These are phyloP conservation scores for Aselliscus stoliczkanus DNA, from an alignment of 2,797 vertebrate genomes.

Conservation along the genomic window DNA sequence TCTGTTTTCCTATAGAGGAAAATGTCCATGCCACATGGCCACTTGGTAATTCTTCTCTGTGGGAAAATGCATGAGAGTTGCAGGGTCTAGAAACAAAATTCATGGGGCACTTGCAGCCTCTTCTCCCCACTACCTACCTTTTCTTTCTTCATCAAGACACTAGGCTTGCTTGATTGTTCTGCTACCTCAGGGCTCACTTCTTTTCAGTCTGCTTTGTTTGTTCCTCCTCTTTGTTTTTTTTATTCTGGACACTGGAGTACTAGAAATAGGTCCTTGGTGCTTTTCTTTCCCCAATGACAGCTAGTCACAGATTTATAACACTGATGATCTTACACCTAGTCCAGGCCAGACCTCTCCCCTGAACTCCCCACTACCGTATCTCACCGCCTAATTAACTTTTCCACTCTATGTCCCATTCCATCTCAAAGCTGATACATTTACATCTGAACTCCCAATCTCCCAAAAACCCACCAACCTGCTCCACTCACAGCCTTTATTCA, in stretches of 20 bases:
- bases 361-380: not conserved
- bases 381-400: not conserved
- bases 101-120: not conserved
- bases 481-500: not conserved
- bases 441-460: not conserved
- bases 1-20: not conserved
- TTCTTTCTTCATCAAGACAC: not conserved
- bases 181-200: not conserved
- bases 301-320: accelerated
- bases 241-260: accelerated
- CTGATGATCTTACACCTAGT: not conserved
- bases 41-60: not conserved
- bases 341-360: not conserved
- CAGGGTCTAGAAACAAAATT: not conserved
- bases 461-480: not conserved
- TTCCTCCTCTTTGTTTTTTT: not conserved
- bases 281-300: no score
- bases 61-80: not conserved
- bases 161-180: not conserved
- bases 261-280: no score
- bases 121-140: not conserved
- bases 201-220: not conserved
- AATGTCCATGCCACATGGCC: not conserved
- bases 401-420: not conserved
- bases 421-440: not conserved